Evolutionary conservation across 2,888 invertebrate genomes (phyloP).

Genomic region (Chelonus formosanus): DNA sequence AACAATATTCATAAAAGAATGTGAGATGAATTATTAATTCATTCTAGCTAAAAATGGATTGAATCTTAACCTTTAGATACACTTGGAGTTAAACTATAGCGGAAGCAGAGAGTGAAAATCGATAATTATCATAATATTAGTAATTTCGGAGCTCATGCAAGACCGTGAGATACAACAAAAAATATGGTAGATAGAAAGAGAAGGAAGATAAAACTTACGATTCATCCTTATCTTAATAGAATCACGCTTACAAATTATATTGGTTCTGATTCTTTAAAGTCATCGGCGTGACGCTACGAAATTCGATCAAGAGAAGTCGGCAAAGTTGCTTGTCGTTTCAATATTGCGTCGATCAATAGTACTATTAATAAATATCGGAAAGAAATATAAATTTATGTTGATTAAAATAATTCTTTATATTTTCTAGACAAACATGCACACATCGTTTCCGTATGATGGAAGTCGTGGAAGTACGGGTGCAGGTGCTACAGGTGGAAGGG

Average conservation of each 20-base stretch:
- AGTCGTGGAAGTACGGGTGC: slow-evolving; percentile 62
- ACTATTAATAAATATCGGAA: background rate
- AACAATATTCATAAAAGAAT: slow-evolving; percentile 18
- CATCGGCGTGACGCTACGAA: slow-evolving; percentile 33
- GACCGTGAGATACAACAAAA: background rate
- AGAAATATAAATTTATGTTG: too few relatives aligned
- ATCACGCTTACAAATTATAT: slow-evolving; percentile 36
- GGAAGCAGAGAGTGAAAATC: background rate
- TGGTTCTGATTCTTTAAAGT: slow-evolving; percentile 31
- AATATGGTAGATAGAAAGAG: background rate
- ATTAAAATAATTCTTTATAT: too few relatives aligned
- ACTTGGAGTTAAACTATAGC: background rate
- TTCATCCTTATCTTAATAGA: slow-evolving; percentile 41
- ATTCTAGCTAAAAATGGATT: background rate
- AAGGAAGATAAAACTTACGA: slow-evolving; percentile 28
- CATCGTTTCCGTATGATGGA: slow-evolving; percentile 67
- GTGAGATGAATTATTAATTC: slow-evolving; percentile 19
- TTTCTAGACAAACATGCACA: slow-evolving; percentile 67
- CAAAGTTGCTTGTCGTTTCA: background rate
- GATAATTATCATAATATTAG: slow-evolving; percentile 13
- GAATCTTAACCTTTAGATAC: background rate
- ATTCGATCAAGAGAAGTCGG: slow-evolving; percentile 10
- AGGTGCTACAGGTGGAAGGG: slow-evolving; percentile 59
- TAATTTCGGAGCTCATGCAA: slow-evolving; percentile 6
- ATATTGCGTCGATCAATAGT: slow-evolving; percentile 3